Evolutionary conservation across 2,797 vertebrate species (phyloP), one percentile per base, ranked within the genome.

Genomic region (Arrhamphus sclerolepis): DNA sequence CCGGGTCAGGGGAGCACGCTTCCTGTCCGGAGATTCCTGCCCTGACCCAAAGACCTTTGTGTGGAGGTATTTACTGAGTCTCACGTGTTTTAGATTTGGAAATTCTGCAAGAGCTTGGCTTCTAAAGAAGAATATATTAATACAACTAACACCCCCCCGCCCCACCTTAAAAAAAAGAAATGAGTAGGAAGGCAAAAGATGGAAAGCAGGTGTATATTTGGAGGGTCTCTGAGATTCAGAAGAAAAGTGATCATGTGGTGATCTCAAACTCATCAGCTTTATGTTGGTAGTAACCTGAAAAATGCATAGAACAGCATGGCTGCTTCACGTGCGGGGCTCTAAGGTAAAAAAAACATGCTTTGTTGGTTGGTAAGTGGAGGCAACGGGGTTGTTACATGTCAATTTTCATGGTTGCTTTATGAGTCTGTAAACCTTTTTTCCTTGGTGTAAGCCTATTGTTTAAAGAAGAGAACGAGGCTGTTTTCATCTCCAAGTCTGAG

Each of bases 21-120:
- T 89, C 80, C 78, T 86, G 74, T 70, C 60, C 16, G 9, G 69
- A 71, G 79, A 56, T 58, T 72, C 67, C 58, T 5, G 5, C 19
- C 28, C 53, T 72, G 75, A 83, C 81, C 77, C 46, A 7, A 2
- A 38, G 56, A 87, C 54, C 72, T 58, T 56, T 50, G 31, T 60
- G 51, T 6, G n/a, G 55, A 79, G 38, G 26, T 44, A 43, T 64
- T 47, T 67, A 65, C 51, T 29, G 3, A 34, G 41, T 16, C 42
- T 82, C 72, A 82, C 65, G 46, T 90, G 80, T 74, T 88, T 54
- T 51, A 47, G 20, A 82, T 85, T 85, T 75, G 29, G 41, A 22
- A 52, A 51, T 50, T 61, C 10, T 54, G 1, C 1, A 42, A 56
- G 58, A 22, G 24, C 53, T 43, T 49, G n/a, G 46, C 47, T 46